phyloP scores from a whole-genome alignment of 2,113 vertebrate species.

The Uria aalge region DNA sequence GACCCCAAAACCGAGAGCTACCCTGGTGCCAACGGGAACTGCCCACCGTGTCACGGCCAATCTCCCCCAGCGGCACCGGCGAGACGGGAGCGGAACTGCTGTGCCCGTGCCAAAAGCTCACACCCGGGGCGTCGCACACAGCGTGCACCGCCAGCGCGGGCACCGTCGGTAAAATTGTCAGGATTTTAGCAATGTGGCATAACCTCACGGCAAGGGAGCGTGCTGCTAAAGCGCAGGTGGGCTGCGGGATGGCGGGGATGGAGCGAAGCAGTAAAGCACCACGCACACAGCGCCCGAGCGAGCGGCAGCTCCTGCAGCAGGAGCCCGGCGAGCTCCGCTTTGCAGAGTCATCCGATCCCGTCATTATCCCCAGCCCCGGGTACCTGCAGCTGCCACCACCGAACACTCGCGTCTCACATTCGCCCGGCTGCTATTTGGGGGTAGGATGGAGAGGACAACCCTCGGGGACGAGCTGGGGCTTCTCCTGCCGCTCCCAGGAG shows the following conservation, averaged over 20 bases:
- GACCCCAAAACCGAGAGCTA: not conserved
- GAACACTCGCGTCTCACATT: accelerated
- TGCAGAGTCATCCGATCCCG: conserved; percentile 37
- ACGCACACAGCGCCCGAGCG: accelerated
- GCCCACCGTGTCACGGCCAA: accelerated
- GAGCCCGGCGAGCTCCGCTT: not conserved
- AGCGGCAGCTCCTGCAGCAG: not conserved
- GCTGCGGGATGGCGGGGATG: not conserved
- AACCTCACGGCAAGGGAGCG: conserved; percentile 13
- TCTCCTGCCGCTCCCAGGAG: not conserved
- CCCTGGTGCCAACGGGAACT: accelerated
- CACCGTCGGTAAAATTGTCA: not conserved
- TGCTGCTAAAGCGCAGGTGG: not conserved
- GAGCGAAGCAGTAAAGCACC: not conserved
- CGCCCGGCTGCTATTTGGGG: not conserved
- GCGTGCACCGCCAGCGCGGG: accelerated
- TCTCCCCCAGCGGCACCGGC: accelerated
- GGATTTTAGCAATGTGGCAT: not conserved
- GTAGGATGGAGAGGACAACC: not conserved
- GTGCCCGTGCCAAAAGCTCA: not conserved
- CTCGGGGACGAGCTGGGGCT: not conserved
- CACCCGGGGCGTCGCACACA: not conserved
- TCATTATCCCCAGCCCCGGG: not conserved
- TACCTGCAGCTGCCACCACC: not conserved
- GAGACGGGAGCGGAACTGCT: not conserved